Conservation (phyloP, 92 coral and sea anemone genomes). For the Porites cylindrica region DNA sequence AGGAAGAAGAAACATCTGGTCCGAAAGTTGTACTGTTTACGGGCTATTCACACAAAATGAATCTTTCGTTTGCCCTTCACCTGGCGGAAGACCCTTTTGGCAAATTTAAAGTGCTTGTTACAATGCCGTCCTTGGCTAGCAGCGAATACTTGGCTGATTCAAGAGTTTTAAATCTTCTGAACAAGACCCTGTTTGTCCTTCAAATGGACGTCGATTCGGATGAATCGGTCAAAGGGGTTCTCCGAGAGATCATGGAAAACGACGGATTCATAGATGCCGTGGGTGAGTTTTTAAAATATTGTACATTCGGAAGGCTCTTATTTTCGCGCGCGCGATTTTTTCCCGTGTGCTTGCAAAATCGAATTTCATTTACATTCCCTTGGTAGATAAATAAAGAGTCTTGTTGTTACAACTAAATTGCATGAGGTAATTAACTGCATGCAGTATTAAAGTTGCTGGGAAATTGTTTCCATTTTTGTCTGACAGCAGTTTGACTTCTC, state of each 20-base stretch:
- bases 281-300: conserved; percentile 70
- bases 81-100: conserved; percentile 88
- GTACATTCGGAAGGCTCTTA: neutral
- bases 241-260: conserved; percentile 87
- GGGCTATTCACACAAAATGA: conserved; percentile 90
- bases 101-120: conserved; percentile 87
- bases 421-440: neutral
- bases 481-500: conserved; percentile 4
- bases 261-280: conserved; percentile 93
- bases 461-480: neutral
- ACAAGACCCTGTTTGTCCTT: conserved; percentile 89
- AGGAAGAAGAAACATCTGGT: conserved; percentile 69
- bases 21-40: conserved; percentile 90
- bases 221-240: conserved; percentile 80
- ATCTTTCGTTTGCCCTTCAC: conserved; percentile 83
- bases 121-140: conserved; percentile 89
- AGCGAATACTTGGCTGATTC: conserved; percentile 93
- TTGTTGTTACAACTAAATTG: neutral
- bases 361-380: neutral
- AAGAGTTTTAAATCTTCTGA: conserved; percentile 76
- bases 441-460: neutral
- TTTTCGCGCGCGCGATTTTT: neutral
- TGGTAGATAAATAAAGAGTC: neutral
- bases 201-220: conserved; percentile 90
- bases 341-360: neutral